Base-by-base conservation (phyloP, 2,797 vertebrate genomes). In the Graptemys geographica region DNA sequence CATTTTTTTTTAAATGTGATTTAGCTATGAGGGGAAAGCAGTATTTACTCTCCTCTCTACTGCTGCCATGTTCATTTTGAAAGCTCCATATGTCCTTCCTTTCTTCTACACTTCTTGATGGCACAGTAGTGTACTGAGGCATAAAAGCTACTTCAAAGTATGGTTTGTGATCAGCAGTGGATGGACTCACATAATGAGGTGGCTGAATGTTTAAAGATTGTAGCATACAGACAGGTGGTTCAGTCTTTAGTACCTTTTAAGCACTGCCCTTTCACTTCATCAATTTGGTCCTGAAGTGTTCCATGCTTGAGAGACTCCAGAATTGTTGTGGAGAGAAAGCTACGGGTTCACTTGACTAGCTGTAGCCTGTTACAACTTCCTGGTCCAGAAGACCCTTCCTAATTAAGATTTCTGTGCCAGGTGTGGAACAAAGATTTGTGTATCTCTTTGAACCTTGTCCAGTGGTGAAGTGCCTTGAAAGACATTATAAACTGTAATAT, bases 11-110 rank as follows among this genome's bases (percentile, higher is more conserved):
- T 55, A 44, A 74, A 83, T 92, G 5, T 11, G 15, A 51, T 18
- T 59, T 1, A 0, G 52, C 1, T 83, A 41, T 59, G 90, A 18
- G 53, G 8, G 44, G 5, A 51, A 87, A 80, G 0, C 1, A 79
- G n/a, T 33, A 83, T 79, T 21, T 83, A 27, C 18, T 91, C 23
- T 79, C 49, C 81, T 76, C 9, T 53, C 69, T 21, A 74, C 15
- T 37, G 8, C 6, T 65, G 59, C 53, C 28, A 74, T 87, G 10
- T 1, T 53, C 21, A 89, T 59, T 13, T 5, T 5, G n/a, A 5
- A 65, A 84, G 8, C 25, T 5, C 23, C 80, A 95, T 90, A 72
- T 41, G 11, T 44, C 12, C 11, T 51, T 25, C 87, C 11, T 5
- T 33, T 55, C 33, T 93, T 88, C 88, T 91, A 52, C 5, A 12